phyloP scores from a whole-genome alignment of 2,113 vertebrate species.

The Phyllopteryx taeniolatus region DNA sequence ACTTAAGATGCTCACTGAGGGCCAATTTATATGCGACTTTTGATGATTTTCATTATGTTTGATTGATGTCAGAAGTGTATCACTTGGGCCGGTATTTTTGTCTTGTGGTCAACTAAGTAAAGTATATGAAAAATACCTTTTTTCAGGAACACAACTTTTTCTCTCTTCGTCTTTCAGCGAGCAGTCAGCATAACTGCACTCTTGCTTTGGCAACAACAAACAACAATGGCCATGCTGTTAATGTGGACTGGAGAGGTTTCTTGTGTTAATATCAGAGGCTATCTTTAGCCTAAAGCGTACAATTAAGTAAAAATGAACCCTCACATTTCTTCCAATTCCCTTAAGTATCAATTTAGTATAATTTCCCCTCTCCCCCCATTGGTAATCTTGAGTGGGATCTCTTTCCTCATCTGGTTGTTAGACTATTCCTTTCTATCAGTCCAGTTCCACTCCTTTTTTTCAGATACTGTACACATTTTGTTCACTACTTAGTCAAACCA shows the following conservation, averaged over 20 bases:
- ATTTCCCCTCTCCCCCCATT: slow-evolving; percentile 18
- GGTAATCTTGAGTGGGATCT: slow-evolving; percentile 16
- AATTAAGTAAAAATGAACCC: slow-evolving; percentile 49
- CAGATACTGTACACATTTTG: slow-evolving; percentile 9
- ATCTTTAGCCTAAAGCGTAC: slow-evolving; percentile 48
- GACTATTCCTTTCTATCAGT: slow-evolving; percentile 2
- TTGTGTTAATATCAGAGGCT: slow-evolving; percentile 45
- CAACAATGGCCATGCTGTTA: slow-evolving; percentile 46
- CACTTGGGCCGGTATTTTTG: background rate
- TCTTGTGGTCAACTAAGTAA: background rate
- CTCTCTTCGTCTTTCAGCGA: slow-evolving; percentile 16
- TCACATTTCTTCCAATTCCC: slow-evolving; percentile 52
- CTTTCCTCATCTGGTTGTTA: slow-evolving; percentile 1
- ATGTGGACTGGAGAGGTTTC: slow-evolving; percentile 35
- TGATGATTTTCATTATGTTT: no score
- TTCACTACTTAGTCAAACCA: background rate
- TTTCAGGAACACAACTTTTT: background rate
- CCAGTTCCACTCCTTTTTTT: background rate
- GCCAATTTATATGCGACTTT: no score
- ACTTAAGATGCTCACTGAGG: no score
- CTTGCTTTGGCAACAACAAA: slow-evolving; percentile 54
- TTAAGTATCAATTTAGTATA: slow-evolving; percentile 51
- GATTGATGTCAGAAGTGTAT: no score
- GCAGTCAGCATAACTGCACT: slow-evolving; percentile 30
- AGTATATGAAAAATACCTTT: background rate